phyloP scores from a whole-genome alignment of 2,113 vertebrate genomes.

The Clinocottus analis region DNA sequence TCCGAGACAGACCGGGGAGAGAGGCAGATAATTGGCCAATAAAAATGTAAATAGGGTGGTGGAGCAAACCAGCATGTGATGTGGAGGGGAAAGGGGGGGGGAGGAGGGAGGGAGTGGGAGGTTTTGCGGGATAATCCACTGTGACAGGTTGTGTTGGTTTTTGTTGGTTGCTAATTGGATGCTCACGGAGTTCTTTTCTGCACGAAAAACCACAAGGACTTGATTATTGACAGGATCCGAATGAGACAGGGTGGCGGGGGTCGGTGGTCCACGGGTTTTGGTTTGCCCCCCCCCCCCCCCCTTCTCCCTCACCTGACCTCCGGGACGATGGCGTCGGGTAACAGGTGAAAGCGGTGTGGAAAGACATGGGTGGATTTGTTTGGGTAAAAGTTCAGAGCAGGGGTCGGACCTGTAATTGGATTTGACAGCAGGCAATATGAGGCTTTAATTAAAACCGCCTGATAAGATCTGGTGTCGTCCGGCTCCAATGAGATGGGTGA shows the following conservation, averaged over 20 bases:
- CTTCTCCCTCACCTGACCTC: background rate
- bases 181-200: slow-evolving; percentile 58
- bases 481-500: slow-evolving; percentile 2
- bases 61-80: slow-evolving; percentile 74
- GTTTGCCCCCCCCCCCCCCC: background rate
- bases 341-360: slow-evolving; percentile 25
- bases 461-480: slow-evolving; percentile 23
- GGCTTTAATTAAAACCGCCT: slow-evolving; percentile 42
- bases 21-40: slow-evolving; percentile 83
- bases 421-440: slow-evolving; percentile 30
- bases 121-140: slow-evolving; percentile 76
- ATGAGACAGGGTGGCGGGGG: slow-evolving; percentile 10
- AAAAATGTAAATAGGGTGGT: slow-evolving; percentile 83
- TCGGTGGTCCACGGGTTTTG: background rate
- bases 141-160: slow-evolving; percentile 79
- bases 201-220: slow-evolving; percentile 47
- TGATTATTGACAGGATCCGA: slow-evolving; percentile 58
- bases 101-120: slow-evolving; percentile 11
- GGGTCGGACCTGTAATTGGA: slow-evolving; percentile 34
- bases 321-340: background rate
- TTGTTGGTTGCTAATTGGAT: slow-evolving; percentile 79
- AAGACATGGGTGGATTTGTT: slow-evolving; percentile 28
- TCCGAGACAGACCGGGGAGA: slow-evolving; percentile 73
- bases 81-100: slow-evolving; percentile 14
- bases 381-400: slow-evolving; percentile 37